Base-by-base conservation (phyloP, 2,888 invertebrate species). In the Eurois occulta region DNA sequence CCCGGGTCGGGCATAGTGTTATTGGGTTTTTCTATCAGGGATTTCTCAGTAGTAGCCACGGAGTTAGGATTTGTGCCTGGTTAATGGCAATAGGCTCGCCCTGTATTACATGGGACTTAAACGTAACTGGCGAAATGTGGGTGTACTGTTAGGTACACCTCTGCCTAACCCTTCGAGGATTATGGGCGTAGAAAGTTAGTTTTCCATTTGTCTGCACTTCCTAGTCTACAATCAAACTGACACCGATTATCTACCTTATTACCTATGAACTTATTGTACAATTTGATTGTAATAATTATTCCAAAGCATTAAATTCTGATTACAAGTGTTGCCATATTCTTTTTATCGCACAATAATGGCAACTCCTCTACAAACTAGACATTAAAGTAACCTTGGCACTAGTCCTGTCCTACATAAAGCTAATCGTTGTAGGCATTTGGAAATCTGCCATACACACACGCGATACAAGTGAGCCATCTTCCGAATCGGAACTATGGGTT, bases 371-470 rank as follows among this genome's bases (percentile, higher is more conserved):
- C 52, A 46, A 62, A 32, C 46, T 8, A 10, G 32, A 16, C 67
- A 68, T 46, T n/a, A 67, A 24, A 55, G 35, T 58, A 48, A 46
- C 46, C 66, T 82, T 82, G 77, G 55, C 60, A 71, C 46, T 41
- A n/a, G 24, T 77, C 41, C 16, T 55, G 35, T 67, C 41, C 65
- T 70, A 65, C 60, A 67, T 82, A 76, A 62, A 21, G 46, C 6
- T 81, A 76, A 65, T 82, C 48, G 65, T 46, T 76, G 21, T 41
- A 67, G n/a, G n/a, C 32, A 62, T 71, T 82, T 81, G 83, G 80
- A 81, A 83, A 16, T 2, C 16, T 71, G 80, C 83, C 80, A 81
- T 82, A 28, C 32, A 43, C 71, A 71, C 67, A n/a, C n/a, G n/a
- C n/a, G n/a, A n/a, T n/a, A n/a, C n/a, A 67, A 68, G 55, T 67